Evolutionary conservation across 1,140 invertebrate genomes (phyloP), one percentile per base, ranked within the genome.

Genomic region (Triops cancriformis): DNA sequence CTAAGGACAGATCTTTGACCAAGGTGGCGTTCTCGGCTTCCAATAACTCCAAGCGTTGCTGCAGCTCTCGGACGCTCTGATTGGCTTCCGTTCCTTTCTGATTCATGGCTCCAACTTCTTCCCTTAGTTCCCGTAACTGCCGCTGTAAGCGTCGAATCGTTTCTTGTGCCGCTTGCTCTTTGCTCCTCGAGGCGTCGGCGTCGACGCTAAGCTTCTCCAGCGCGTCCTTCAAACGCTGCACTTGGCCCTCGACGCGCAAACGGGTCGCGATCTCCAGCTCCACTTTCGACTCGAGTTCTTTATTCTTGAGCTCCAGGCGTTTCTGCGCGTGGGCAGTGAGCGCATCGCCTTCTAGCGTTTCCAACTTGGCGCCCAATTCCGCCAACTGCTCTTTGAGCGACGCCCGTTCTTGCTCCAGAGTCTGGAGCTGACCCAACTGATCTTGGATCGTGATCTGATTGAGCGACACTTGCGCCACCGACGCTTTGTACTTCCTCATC

Each of bases 401-500:
- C 18, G 92, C 89, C 76, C 90, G 90, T 81, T 96, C 94, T 11
- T 89, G 88, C 80, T 93, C 90, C 41, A 95, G 86, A 78, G 93
- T 89, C 45, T 91, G 90, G 1, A 96, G 92, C 79, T 93, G 89
- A 10, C 90, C 89, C 43, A 91, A 89, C 73, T 94, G 91, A 82
- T 97, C 94, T 72, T 92, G 90, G 18, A 95, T 85, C 78, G 89
- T 91, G 76, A 88, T 88, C 82, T 97, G 94, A 82, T 97, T 94
- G 1, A 91, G 87, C 27, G 93, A 93, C 73, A 96, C 87, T 82
- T 96, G 93, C 81, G 92, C 90, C 0, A 97, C 94, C 18, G 91
- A 88, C 5, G 92, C 88, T 79, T 95, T 93, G 86, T 96, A 97
- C 83, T 97, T 97, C 85, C 95, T 96, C 87, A 97, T 87, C 6